Conservation (phyloP, 2,888 invertebrate species). For the Meghimatium bilineatum region DNA sequence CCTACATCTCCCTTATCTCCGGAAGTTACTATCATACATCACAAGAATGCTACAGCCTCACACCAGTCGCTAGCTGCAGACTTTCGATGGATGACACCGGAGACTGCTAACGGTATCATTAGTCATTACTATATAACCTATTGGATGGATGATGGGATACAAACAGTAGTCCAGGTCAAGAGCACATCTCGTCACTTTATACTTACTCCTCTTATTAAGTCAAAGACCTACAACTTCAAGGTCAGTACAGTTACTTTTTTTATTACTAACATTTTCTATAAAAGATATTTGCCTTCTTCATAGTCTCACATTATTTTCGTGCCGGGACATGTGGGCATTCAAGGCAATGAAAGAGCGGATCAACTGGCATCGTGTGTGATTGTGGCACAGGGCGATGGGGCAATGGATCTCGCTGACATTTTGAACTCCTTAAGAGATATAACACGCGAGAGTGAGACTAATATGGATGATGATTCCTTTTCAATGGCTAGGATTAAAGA, state of each 20-base stretch:
- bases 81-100: slow-evolving; percentile 89
- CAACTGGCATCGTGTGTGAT: too few relatives aligned
- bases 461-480: too few relatives aligned
- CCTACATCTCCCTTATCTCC: slow-evolving; percentile 84
- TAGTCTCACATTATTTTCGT: too few relatives aligned
- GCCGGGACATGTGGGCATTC: too few relatives aligned
- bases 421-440: too few relatives aligned
- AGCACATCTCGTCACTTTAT: slow-evolving; percentile 65
- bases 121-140: slow-evolving; percentile 83
- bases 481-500: too few relatives aligned
- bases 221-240: slow-evolving; percentile 67
- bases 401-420: too few relatives aligned
- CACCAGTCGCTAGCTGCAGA: slow-evolving; percentile 79
- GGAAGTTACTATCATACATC: slow-evolving; percentile 84
- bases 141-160: slow-evolving; percentile 55
- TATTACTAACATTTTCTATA: background rate
- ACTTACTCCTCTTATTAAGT: slow-evolving; percentile 59
- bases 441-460: too few relatives aligned
- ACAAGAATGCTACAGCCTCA: slow-evolving; percentile 65
- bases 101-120: slow-evolving; percentile 85
- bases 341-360: too few relatives aligned
- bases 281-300: too few relatives aligned
- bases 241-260: slow-evolving; percentile 10
- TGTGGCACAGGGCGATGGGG: too few relatives aligned
- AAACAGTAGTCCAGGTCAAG: slow-evolving; percentile 46